A percentile compares a stretch with the other conserved stretches of the same genome.
phyloP scores from a whole-genome alignment of 2,797 vertebrate genomes.

The Pseudochirops cupreus region DNA sequence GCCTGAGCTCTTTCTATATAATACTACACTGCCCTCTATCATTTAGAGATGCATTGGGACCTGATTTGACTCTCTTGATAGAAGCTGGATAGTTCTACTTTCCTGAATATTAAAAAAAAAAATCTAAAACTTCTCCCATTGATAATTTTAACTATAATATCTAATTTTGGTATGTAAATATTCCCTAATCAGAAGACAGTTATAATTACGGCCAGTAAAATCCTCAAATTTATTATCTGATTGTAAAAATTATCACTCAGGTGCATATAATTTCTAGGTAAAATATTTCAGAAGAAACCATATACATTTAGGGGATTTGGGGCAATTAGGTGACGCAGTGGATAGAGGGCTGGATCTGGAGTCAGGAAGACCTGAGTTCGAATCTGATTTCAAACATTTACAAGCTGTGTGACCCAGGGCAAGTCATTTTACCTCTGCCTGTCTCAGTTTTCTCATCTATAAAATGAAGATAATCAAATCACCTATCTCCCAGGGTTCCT shows the following conservation, averaged over 20 bases:
- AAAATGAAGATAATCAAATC: too few relatives aligned
- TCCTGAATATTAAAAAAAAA: background rate
- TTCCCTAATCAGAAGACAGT: background rate
- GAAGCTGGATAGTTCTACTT: background rate
- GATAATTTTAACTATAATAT: background rate
- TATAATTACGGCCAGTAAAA: background rate
- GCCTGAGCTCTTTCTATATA: too few relatives aligned
- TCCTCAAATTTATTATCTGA: background rate
- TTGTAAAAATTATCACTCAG: background rate
- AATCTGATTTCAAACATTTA: background rate
- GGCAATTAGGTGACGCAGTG: background rate
- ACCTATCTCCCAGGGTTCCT: too few relatives aligned
- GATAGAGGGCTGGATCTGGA: too few relatives aligned
- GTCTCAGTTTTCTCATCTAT: too few relatives aligned
- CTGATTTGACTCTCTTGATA: background rate
- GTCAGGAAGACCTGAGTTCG: background rate
- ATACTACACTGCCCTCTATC: too few relatives aligned
- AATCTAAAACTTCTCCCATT: background rate
- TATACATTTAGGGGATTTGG: background rate
- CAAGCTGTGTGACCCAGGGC: too few relatives aligned
- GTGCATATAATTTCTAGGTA: background rate
- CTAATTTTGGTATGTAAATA: background rate
- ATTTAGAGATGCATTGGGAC: too few relatives aligned
- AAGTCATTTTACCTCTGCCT: too few relatives aligned
- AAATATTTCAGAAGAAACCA: background rate